Percentiles rank a stretch among this genome's conserved stretches.
These are phyloP conservation scores for Melanophora roralis DNA, from an alignment of 2,888 invertebrate genomes.

Conservation along the genomic window DNA sequence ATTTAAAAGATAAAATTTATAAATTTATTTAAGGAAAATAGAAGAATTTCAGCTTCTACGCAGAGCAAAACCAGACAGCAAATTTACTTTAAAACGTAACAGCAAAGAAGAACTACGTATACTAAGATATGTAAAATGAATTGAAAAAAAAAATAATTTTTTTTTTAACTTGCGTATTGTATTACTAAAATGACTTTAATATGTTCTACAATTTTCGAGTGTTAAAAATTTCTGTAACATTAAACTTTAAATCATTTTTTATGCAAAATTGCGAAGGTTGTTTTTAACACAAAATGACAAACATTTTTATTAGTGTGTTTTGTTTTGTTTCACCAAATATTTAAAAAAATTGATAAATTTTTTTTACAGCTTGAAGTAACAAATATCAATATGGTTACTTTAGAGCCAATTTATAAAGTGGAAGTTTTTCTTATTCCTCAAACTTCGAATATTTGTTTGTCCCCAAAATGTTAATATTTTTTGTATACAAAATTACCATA, in stretches of 20 bases:
- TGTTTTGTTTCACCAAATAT: no score
- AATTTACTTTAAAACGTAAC: background rate
- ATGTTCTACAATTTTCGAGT: constrained; percentile 16
- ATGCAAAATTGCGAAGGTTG: no score
- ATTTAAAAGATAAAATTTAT: constrained; percentile 13
- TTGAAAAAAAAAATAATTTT: no score
- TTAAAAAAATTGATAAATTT: no score
- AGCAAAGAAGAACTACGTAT: background rate
- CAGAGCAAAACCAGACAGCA: constrained; percentile 27
- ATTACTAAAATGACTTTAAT: constrained; percentile 31
- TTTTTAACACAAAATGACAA: no score
- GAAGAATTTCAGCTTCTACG: background rate
- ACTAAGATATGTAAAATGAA: no score
- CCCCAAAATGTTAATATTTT: background rate
- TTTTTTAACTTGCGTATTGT: no score
- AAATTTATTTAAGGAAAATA: constrained; percentile 27
- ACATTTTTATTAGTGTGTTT: no score
- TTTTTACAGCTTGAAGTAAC: constrained; percentile 2
- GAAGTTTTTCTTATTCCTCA: no score
- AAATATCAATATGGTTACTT: no score
- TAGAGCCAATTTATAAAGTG: no score
- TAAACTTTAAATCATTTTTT: no score
- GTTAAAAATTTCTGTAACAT: background rate
- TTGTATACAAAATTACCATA: background rate
- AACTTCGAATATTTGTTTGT: background rate